Conservation (phyloP, 2,888 invertebrate genomes). For the Scaeva pyrastri region DNA sequence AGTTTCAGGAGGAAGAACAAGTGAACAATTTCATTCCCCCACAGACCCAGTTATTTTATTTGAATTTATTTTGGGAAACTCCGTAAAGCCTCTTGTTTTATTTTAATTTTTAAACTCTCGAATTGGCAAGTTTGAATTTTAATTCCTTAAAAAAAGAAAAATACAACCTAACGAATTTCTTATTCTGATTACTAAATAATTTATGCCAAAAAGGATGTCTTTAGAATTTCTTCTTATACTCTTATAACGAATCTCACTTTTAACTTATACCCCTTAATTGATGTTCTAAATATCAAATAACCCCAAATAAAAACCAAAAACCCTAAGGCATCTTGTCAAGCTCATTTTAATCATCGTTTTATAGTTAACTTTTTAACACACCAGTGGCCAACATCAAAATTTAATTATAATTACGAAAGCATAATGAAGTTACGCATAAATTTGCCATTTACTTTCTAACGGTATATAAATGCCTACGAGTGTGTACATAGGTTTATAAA, state of each 20-base stretch:
- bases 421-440: conserved; percentile 62
- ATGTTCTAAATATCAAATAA: conserved; percentile 6
- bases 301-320: background rate
- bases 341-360: conserved; percentile 38
- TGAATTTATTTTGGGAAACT: no score
- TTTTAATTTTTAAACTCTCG: no score
- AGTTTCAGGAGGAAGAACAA: no score
- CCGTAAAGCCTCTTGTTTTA: no score
- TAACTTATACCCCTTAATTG: conserved; percentile 2
- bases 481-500: background rate
- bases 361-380: conserved; percentile 35
- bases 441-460: conserved; percentile 6
- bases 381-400: conserved; percentile 46
- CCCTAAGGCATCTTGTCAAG: conserved; percentile 30
- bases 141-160: no score
- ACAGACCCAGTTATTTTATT: no score
- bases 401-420: conserved; percentile 58
- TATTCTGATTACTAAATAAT: no score
- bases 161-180: no score
- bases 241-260: background rate
- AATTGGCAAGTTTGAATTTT: no score
- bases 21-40: no score
- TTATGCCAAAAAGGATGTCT: background rate
- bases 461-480: no score
- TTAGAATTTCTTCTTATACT: background rate